phyloP scores from a whole-genome alignment of 2,888 invertebrate species.

The Tetranychus truncatus region DNA sequence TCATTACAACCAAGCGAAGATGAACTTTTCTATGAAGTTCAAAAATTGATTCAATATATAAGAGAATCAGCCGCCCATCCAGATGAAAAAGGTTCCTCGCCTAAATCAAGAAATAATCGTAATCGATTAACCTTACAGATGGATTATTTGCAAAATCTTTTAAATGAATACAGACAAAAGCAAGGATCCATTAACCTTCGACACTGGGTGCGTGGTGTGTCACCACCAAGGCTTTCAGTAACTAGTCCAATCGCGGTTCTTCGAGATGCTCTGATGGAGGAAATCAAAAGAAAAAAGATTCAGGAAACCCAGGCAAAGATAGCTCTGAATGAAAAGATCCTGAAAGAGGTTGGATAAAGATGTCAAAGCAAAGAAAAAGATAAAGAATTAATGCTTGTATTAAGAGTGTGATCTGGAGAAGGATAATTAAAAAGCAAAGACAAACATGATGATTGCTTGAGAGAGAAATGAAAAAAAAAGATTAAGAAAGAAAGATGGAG shows the following conservation, averaged over 20 bases:
- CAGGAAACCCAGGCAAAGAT: constrained; percentile 41
- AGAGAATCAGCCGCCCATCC: neutral
- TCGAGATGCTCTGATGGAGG: constrained; percentile 7
- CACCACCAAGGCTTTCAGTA: constrained; percentile 4
- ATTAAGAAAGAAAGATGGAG: neutral
- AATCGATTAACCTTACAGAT: constrained; percentile 8
- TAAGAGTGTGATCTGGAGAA: neutral
- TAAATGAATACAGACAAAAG: constrained; percentile 4
- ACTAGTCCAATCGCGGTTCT: constrained; percentile 10
- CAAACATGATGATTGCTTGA: too few relatives aligned
- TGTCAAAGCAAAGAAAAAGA: neutral
- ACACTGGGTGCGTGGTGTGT: constrained; percentile 9
- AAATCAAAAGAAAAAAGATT: constrained; percentile 3
- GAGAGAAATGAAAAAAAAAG: neutral
- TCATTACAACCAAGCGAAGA: neutral
- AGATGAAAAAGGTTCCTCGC: neutral
- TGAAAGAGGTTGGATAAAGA: constrained; percentile 36
- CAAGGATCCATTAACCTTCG: neutral
- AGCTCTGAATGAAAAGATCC: constrained; percentile 22
- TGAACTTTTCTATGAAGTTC: constrained; percentile 2
- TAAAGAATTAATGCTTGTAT: neutral
- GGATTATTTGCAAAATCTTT: constrained; percentile 9
- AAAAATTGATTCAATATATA: neutral
- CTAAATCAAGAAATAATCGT: constrained; percentile 12
- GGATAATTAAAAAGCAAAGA: neutral